Conservation (phyloP, 64 coral and sea anemone species). For the Montipora cactus region DNA sequence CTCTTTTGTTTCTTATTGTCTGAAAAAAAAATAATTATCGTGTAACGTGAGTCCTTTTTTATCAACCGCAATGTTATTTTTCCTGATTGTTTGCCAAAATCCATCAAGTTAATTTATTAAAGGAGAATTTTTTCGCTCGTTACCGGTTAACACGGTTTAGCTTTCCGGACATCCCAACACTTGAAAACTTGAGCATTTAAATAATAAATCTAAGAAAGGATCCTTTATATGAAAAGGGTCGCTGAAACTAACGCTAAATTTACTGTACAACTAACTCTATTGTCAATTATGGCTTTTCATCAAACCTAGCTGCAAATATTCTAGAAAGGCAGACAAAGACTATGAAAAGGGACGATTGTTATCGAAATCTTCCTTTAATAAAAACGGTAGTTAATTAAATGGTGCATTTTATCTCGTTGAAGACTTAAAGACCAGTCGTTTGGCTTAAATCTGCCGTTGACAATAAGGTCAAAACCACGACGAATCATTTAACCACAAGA, state of each 20-base stretch:
- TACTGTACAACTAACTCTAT: neutral
- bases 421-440: neutral
- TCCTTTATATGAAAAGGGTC: no score
- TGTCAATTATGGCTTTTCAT: neutral
- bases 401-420: neutral
- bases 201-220: no score
- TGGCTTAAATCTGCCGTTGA: constrained; percentile 23
- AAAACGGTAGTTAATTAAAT: neutral
- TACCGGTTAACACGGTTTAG: neutral
- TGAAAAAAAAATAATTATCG: constrained; percentile 39
- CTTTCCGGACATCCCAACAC: neutral
- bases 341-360: neutral
- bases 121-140: neutral
- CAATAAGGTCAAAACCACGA: neutral
- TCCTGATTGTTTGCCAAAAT: constrained; percentile 21
- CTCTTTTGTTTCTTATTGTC: constrained; percentile 27
- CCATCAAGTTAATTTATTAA: neutral
- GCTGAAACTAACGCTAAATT: no score
- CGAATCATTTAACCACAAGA: constrained; percentile 25
- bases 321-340: neutral
- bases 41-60: constrained; percentile 13
- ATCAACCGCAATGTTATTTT: constrained; percentile 13
- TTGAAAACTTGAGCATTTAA: neutral
- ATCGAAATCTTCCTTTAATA: neutral
- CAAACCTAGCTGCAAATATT: neutral